phyloP scores from a whole-genome alignment of 53 echinoderm and acorn worm genomes.

The Arbacia lixula region DNA sequence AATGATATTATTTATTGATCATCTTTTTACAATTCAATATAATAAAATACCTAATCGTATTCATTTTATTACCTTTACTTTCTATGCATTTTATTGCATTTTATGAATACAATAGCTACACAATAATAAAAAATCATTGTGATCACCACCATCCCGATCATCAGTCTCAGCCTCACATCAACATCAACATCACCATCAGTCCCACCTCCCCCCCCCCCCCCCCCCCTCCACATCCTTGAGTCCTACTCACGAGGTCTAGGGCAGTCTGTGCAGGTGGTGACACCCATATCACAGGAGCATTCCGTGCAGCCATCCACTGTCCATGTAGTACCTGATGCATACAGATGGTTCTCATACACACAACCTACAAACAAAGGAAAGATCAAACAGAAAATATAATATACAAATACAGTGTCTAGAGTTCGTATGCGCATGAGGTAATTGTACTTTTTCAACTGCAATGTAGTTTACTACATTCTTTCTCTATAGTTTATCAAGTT shows the following conservation, averaged over 20 bases:
- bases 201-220: not conserved
- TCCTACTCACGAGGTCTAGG: conserved; percentile 58
- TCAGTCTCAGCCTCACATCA: not conserved
- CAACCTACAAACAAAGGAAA: conserved; percentile 79
- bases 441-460: too few species aligned
- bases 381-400: too few species aligned
- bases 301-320: conserved; percentile 85
- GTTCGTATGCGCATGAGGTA: too few species aligned
- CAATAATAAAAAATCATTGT: not conserved
- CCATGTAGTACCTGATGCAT: conserved; percentile 76
- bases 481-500: too few species aligned
- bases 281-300: conserved; percentile 82
- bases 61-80: too few species aligned
- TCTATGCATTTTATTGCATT: too few species aligned
- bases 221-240: not conserved
- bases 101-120: too few species aligned
- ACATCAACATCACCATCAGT: not conserved
- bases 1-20: too few species aligned
- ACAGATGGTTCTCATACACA: conserved; percentile 69
- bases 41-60: too few species aligned
- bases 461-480: too few species aligned
- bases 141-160: not conserved
- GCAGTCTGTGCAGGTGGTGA: conserved; percentile 70
- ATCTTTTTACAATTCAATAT: too few species aligned
- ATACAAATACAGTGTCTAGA: too few species aligned